These are phyloP conservation scores for Choloepus didactylus DNA, from an alignment of 2,797 vertebrate genomes.

Conservation along the genomic window DNA sequence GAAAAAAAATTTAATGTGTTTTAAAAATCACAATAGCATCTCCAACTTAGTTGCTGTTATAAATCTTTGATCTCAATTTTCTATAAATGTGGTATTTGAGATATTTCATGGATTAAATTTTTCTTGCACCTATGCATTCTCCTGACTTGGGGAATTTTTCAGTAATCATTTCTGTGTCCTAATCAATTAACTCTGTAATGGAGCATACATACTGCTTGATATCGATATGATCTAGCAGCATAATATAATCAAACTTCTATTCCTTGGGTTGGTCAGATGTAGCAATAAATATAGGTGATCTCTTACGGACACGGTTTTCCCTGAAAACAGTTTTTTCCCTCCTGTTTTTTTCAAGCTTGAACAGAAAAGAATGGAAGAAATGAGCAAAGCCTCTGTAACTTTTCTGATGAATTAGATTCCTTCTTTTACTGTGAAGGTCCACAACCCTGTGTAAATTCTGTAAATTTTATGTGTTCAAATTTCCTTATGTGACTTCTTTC, in stretches of 20 bases:
- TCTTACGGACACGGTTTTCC: neutral
- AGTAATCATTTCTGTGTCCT: neutral
- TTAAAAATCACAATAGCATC: neutral
- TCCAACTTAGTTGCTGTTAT: neutral
- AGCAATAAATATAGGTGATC: neutral
- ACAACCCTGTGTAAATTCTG: neutral
- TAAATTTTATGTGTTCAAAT: neutral
- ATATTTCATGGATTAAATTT: neutral
- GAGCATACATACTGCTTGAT: neutral
- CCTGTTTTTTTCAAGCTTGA: neutral
- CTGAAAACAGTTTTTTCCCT: neutral
- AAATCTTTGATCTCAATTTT: slow-evolving; percentile 2
- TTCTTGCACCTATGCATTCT: neutral
- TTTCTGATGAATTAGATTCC: neutral
- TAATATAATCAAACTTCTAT: neutral
- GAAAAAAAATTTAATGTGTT: neutral
- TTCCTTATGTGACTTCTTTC: neutral
- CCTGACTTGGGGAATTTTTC: neutral
- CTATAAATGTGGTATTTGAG: neutral
- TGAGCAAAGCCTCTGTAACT: neutral
- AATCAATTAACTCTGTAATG: neutral
- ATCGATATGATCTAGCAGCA: neutral
- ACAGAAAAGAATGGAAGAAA: neutral
- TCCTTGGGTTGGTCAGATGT: neutral
- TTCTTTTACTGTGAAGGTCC: neutral